A percentile compares a stretch with the other conserved stretches of the same genome.
Conservation (phyloP, 2,113 vertebrate genomes). For the Amphiprion ocellaris region DNA sequence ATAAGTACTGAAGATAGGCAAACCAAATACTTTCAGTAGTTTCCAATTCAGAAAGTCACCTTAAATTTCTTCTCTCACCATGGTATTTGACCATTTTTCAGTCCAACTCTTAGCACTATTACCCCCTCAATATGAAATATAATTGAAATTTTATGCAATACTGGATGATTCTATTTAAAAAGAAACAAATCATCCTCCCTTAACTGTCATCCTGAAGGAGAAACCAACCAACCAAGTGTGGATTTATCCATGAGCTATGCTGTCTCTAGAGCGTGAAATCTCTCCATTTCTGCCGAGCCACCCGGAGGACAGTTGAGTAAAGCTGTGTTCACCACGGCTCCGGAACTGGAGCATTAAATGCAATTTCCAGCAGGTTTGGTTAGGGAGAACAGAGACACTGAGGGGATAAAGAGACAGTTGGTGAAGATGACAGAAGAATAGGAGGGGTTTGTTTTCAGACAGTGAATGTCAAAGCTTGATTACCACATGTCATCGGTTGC, state of each 20-base stretch:
- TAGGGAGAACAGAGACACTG: conserved; percentile 41
- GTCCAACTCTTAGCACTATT: background rate
- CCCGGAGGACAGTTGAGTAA: conserved; percentile 55
- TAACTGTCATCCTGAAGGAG: conserved; percentile 50
- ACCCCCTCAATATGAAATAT: conserved; percentile 12
- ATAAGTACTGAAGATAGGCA: background rate
- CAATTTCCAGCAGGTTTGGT: conserved; percentile 73
- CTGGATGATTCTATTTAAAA: conserved; percentile 27
- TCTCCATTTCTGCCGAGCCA: conserved; percentile 68
- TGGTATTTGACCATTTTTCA: conserved; percentile 17
- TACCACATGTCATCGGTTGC: conserved; percentile 45
- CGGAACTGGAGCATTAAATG: conserved; percentile 82
- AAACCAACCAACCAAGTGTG: conserved; percentile 53
- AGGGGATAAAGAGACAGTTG: conserved; percentile 52
- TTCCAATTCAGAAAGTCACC: background rate
- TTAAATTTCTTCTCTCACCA: background rate
- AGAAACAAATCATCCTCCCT: conserved; percentile 35
- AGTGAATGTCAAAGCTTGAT: conserved; percentile 49
- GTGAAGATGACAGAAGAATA: conserved; percentile 41
- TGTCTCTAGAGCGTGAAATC: conserved; percentile 71
- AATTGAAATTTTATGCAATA: conserved; percentile 44
- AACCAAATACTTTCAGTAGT: background rate
- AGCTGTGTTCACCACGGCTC: conserved; percentile 52
- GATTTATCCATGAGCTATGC: conserved; percentile 63
- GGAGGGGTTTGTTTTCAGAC: conserved; percentile 56